Evolutionary conservation across 1,140 invertebrate genomes (phyloP).

Genomic region (Platyscapa corneri): DNA sequence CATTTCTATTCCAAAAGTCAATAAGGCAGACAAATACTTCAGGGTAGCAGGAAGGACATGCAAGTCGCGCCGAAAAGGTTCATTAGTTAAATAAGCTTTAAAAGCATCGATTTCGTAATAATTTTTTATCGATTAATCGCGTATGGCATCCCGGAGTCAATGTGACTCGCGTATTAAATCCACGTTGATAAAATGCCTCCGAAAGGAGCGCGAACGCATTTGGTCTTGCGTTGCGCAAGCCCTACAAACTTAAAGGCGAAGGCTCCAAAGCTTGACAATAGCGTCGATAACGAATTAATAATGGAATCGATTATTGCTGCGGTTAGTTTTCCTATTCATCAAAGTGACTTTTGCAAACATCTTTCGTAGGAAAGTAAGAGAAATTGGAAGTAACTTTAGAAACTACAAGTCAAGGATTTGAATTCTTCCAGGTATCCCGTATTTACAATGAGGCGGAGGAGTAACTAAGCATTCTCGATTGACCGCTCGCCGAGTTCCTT

Average conservation of each 20-base stretch:
- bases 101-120: neutral
- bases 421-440: constrained; percentile 4
- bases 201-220: no score
- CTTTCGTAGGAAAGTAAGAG: constrained; percentile 31
- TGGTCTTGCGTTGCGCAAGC: no score
- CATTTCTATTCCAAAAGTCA: constrained; percentile 45
- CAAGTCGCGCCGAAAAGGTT: constrained; percentile 20
- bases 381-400: constrained; percentile 35
- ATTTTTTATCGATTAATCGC: neutral
- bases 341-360: constrained; percentile 50
- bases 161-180: no score
- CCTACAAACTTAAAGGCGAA: no score
- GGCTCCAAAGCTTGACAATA: neutral
- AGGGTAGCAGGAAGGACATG: constrained; percentile 35
- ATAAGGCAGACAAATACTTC: constrained; percentile 22
- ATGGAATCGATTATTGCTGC: constrained; percentile 15
- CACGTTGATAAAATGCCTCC: no score
- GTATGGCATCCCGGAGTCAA: no score
- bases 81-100: neutral
- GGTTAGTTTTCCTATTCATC: constrained; percentile 42
- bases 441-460: neutral
- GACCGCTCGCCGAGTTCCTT: neutral
- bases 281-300: neutral
- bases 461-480: neutral
- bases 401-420: neutral